Base-by-base conservation (phyloP, 2,888 invertebrate species). In the Neuroscelio doddi region DNA sequence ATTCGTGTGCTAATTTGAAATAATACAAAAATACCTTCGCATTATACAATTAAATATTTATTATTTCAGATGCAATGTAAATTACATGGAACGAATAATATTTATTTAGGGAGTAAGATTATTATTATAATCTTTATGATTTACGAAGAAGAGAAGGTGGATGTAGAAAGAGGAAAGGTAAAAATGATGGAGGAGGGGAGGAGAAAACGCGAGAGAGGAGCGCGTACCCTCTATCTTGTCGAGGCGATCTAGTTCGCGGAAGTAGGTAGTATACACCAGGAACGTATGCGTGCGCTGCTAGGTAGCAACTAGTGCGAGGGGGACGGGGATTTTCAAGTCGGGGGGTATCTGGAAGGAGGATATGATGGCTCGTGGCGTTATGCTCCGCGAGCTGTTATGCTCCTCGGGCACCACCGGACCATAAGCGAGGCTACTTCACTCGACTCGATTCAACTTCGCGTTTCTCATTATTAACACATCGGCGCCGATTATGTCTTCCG, bases 281-380 rank as follows among this genome's bases (percentile, higher is more conserved):
- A 72, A 69, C 55, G 63, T 56, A 59, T 66, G 58, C 56, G 66
- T 64, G 58, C 52, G 56, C 46, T 62, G 59, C 58, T 58, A 57
- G 64, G 64, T 61, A 56, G 49, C 52, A 57, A 59, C 59, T 61
- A 56, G 42, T 39, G 51, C 30, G 42, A 41, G 59, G 34, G 57
- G 53, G 51, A 36, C n/a, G 65, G 57, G 53, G 36, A 51, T 58
- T 56, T 61, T 55, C 32, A 58, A 64, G 65, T 66, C 53, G 64
- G 72, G 70, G 67, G 71, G 70, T 78, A 78, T 78, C 78, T 78
- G 76, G 80, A 80, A 81, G 79, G 80, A 81, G 80, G 81, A 82
- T 82, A 82, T 79, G 82, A 81, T 82, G 82, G 82, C 82, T 82
- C 82, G 82, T 82, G 82, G 82, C 82, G 82, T 82, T 81, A 82